phyloP scores from a whole-genome alignment of 2,113 vertebrate species.

The Albula glossodonta region DNA sequence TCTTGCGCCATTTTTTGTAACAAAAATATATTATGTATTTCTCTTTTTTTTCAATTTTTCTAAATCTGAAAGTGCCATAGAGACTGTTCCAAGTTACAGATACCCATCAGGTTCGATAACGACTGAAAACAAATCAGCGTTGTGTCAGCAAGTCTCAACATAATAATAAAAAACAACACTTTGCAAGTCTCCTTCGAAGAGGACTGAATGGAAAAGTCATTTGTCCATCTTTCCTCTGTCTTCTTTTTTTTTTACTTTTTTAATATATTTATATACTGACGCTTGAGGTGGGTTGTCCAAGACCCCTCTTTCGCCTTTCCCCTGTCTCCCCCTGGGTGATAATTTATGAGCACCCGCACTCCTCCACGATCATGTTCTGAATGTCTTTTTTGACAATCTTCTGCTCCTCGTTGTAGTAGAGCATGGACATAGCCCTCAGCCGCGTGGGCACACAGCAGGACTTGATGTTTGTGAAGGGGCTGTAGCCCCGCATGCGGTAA shows the following conservation, averaged over 20 bases:
- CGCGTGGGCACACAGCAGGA: conserved; percentile 94
- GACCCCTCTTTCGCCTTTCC: background rate
- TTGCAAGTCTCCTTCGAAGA: conserved; percentile 18
- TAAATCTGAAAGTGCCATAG: conserved; percentile 58
- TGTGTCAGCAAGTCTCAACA: conserved; percentile 22
- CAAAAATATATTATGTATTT: conserved; percentile 59
- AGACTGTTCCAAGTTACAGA: conserved; percentile 42
- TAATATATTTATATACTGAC: background rate
- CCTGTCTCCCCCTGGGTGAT: background rate
- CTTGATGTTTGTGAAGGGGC: conserved; percentile 87
- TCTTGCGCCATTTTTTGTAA: conserved; percentile 53
- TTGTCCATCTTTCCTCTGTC: background rate
- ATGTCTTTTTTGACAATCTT: conserved; percentile 98
- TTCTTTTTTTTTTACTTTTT: background rate
- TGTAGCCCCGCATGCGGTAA: conserved; percentile 89
- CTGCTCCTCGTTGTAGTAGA: conserved; percentile 95
- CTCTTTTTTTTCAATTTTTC: conserved; percentile 36
- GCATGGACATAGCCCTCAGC: conserved; percentile 94
- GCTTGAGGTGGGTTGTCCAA: background rate
- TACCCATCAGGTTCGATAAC: conserved; percentile 29
- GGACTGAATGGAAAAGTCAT: background rate
- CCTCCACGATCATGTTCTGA: conserved; percentile 97
- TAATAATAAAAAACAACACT: conserved; percentile 1
- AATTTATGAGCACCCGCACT: conserved; percentile 90
- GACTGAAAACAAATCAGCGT: conserved; percentile 12